Evolutionary conservation across 2,113 vertebrate species (phyloP), one percentile per base, ranked within the genome.

Genomic region (Chaenocephalus aceratus): DNA sequence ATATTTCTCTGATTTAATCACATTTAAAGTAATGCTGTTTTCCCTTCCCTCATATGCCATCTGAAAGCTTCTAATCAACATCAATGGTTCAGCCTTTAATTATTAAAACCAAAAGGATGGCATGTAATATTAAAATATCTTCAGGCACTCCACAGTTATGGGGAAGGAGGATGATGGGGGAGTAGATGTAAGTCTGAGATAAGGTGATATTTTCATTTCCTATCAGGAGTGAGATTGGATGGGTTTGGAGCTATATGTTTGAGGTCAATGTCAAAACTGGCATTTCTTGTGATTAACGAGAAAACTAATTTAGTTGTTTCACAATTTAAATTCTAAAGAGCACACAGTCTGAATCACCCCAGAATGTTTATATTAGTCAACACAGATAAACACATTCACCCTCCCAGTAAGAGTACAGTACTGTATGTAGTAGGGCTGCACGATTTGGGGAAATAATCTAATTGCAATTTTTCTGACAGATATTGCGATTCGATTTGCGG

Each of bases 71-170:
- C 90, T 92, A 92, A 95, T 94, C 93, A 93, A 90, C 92, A 92
- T 88, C 89, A 92, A 78, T 85, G 77, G 76, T 72, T 89, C 83
- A 57, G 66, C 63, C 63, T 86, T 95, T 89, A 94, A 94, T 93
- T 87, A 94, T 94, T 95, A 88, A 94, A 93, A 88, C 80, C 87
- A 85, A 93, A 92, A 92, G 89, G 89, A 92, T 93, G 77, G 83
- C 86, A 94, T 95, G 87, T 92, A 93, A 95, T 94, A 94, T 94
- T 93, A 89, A 95, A 93, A 89, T 73, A 85, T 93, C 93, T 92
- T 89, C 89, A 91, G 92, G 90, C 90, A 79, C 72, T 89, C 46
- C 75, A 88, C 63, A 83, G 72, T 88, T 79, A 63, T 75, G 72
- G 74, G 79, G 63, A 76, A 85, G 86, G 73, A 83, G 64, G 77